Conservation (phyloP, 1,140 invertebrate species). For the Drosophila neocordata region DNA sequence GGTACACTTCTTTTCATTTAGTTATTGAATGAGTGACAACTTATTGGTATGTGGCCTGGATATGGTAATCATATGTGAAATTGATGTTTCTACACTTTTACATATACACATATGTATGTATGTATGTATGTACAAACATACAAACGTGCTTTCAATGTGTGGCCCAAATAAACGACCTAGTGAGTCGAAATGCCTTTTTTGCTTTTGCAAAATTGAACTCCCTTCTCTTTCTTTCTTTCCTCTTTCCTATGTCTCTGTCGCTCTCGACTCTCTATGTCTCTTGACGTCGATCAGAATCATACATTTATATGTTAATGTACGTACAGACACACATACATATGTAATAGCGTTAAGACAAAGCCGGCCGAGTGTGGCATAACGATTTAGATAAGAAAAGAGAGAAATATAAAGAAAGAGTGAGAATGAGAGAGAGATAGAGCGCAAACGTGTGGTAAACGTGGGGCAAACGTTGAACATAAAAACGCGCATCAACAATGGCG, state of each 20-base stretch:
- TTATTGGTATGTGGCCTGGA: too few relatives aligned
- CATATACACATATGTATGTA: background rate
- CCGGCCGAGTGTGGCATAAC: conserved; percentile 1
- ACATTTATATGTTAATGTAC: background rate
- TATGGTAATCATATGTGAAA: background rate
- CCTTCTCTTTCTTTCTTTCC: background rate
- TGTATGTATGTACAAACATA: conserved; percentile 9
- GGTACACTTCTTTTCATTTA: too few relatives aligned
- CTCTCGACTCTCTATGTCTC: background rate
- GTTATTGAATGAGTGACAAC: too few relatives aligned
- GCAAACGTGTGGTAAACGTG: conserved; percentile 12
- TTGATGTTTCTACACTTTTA: background rate
- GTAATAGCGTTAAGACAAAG: conserved; percentile 6
- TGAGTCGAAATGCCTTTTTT: conserved; percentile 8
- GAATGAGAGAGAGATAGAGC: conserved; percentile 11
- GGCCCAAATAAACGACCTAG: conserved; percentile 12
- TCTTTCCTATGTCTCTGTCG: background rate
- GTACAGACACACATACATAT: background rate
- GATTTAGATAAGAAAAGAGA: conserved; percentile 1
- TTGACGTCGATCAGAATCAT: conserved; percentile 1
- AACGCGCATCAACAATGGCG: conserved; percentile 38
- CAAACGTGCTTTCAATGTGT: conserved; percentile 8
- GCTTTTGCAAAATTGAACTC: background rate
- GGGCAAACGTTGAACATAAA: conserved; percentile 6
- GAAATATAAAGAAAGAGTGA: background rate